These are phyloP conservation scores for Neogobius melanostomus DNA, from an alignment of 2,113 vertebrate genomes.

Conservation along the genomic window DNA sequence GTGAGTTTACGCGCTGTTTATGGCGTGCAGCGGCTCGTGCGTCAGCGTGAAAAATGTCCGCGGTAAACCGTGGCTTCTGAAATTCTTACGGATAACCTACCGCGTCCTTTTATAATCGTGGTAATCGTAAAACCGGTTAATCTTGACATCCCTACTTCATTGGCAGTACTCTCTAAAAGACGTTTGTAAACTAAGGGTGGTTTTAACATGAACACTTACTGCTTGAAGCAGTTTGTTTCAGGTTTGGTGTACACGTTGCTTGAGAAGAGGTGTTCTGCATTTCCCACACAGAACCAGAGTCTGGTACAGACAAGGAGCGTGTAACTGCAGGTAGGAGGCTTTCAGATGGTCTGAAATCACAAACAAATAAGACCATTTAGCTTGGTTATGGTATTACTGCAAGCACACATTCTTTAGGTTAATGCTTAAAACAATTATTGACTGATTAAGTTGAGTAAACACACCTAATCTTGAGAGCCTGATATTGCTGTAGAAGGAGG, in stretches of 20 bases:
- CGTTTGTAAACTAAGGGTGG: too few relatives aligned
- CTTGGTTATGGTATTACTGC: not conserved
- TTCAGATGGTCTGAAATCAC: conserved; percentile 84
- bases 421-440: too few relatives aligned
- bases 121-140: too few relatives aligned
- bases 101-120: too few relatives aligned
- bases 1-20: too few relatives aligned
- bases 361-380: not conserved
- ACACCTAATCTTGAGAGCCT: conserved; percentile 93
- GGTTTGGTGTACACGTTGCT: conserved; percentile 80
- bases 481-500: conserved; percentile 91
- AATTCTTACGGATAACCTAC: too few relatives aligned
- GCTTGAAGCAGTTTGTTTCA: conserved; percentile 65
- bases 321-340: conserved; percentile 90
- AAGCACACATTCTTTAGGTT: not conserved
- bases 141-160: too few relatives aligned
- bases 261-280: conserved; percentile 89
- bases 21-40: too few relatives aligned
- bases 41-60: too few relatives aligned
- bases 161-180: too few relatives aligned
- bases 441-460: not conserved
- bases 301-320: conserved; percentile 89
- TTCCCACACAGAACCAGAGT: conserved; percentile 96
- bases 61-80: too few relatives aligned
- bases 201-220: conserved; percentile 54